These are phyloP conservation scores for Blastomussa wellsi DNA, from an alignment of 92 coral and sea anemone species.

Conservation along the genomic window DNA sequence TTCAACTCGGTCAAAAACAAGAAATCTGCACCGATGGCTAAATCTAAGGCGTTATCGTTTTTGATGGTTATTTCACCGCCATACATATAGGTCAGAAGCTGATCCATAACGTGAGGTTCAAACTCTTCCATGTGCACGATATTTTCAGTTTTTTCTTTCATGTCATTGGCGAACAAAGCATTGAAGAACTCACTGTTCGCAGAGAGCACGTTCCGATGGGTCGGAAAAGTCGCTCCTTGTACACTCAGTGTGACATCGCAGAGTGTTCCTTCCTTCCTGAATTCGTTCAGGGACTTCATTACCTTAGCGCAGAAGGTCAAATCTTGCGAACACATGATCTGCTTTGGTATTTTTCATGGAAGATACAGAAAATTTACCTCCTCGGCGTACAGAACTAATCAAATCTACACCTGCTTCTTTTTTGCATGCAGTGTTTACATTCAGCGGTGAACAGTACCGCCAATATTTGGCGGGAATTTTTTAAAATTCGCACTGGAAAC, in stretches of 20 bases:
- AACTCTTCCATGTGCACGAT: slow-evolving; percentile 67
- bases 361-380: not conserved
- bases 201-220: slow-evolving; percentile 80
- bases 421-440: not conserved
- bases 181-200: slow-evolving; percentile 83
- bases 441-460: slow-evolving; percentile 32
- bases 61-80: slow-evolving; percentile 64
- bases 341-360: not conserved
- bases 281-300: slow-evolving; percentile 65
- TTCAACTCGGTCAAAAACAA: slow-evolving; percentile 70
- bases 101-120: slow-evolving; percentile 63
- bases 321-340: slow-evolving; percentile 51
- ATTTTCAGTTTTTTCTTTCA: slow-evolving; percentile 76
- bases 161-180: slow-evolving; percentile 81
- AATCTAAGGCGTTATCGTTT: slow-evolving; percentile 64
- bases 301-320: slow-evolving; percentile 55
- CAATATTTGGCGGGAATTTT: slow-evolving; percentile 12
- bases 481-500: not conserved
- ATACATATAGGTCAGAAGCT: slow-evolving; percentile 72
- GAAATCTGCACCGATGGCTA: slow-evolving; percentile 79
- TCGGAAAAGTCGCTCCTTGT: slow-evolving; percentile 59
- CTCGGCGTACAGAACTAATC: not conserved
- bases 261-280: slow-evolving; percentile 70
- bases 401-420: not conserved
- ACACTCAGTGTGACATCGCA: slow-evolving; percentile 78